These are phyloP conservation scores for Connochaetes taurinus DNA, from an alignment of 2,113 vertebrate species.

Conservation along the genomic window DNA sequence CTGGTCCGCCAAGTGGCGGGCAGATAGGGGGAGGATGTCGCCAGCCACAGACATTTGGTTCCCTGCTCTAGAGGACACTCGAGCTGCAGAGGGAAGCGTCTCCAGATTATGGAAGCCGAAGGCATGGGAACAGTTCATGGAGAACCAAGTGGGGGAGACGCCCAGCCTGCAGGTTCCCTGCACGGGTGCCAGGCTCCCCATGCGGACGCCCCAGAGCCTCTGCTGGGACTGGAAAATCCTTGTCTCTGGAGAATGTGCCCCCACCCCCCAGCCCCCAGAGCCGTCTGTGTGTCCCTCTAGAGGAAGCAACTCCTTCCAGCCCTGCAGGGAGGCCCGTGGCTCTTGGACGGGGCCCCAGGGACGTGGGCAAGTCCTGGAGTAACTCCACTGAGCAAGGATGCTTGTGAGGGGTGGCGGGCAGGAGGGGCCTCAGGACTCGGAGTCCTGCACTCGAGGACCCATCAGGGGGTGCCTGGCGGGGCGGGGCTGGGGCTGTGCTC, in stretches of 20 bases:
- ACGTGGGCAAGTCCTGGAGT: accelerated
- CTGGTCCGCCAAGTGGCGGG: accelerated
- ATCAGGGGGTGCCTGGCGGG: accelerated
- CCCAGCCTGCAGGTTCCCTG: accelerated
- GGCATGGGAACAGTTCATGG: accelerated
- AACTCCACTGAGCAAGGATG: background rate
- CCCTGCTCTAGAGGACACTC: accelerated
- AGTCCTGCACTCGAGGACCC: accelerated
- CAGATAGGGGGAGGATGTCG: accelerated
- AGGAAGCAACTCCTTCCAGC: background rate
- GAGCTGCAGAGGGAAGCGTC: accelerated
- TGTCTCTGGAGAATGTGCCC: background rate
- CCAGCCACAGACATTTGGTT: accelerated
- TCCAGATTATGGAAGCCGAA: background rate
- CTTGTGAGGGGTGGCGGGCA: accelerated
- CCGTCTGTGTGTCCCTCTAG: background rate
- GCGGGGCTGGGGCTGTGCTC: accelerated
- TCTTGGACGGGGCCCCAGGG: accelerated
- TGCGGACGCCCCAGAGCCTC: background rate
- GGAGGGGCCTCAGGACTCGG: background rate
- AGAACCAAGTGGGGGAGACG: background rate
- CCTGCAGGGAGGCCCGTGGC: background rate
- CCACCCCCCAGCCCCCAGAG: background rate
- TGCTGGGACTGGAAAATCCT: background rate
- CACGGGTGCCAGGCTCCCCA: too few relatives aligned